phyloP scores from a whole-genome alignment of 1,140 invertebrate species.

The Hirudo medicinalis region DNA sequence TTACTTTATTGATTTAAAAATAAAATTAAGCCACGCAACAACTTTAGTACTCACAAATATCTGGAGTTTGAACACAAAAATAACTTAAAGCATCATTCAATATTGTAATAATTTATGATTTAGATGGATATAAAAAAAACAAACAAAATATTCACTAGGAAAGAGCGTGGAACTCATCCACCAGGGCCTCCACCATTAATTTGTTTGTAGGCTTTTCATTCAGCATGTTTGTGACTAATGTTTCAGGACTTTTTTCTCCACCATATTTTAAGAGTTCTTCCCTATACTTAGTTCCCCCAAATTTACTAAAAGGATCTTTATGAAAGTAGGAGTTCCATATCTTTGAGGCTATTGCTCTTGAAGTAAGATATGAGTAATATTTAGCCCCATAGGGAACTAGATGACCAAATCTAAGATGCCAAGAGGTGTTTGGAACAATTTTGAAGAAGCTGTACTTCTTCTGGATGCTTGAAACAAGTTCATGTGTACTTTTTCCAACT shows the following conservation, averaged over 20 bases:
- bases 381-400: constrained; percentile 93
- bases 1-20: too few species aligned
- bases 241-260: constrained; percentile 64
- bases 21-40: too few species aligned
- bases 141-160: too few species aligned
- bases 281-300: constrained; percentile 62
- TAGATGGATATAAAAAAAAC: too few species aligned
- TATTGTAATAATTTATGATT: too few species aligned
- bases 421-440: constrained; percentile 77
- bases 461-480: constrained; percentile 67
- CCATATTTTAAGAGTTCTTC: constrained; percentile 66
- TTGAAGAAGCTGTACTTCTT: constrained; percentile 69
- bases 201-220: constrained; percentile 53
- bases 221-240: constrained; percentile 59
- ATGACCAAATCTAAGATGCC: constrained; percentile 91
- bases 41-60: too few species aligned
- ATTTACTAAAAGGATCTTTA: constrained; percentile 58
- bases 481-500: constrained; percentile 48
- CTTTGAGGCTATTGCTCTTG: constrained; percentile 75
- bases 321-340: constrained; percentile 84
- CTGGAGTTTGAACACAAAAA: too few species aligned
- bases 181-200: constrained; percentile 43
- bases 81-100: too few species aligned
- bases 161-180: constrained; percentile 34
- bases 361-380: constrained; percentile 93